These are phyloP conservation scores for Kobus ellipsiprymnus DNA, from an alignment of 2,113 vertebrate genomes.

Conservation along the genomic window DNA sequence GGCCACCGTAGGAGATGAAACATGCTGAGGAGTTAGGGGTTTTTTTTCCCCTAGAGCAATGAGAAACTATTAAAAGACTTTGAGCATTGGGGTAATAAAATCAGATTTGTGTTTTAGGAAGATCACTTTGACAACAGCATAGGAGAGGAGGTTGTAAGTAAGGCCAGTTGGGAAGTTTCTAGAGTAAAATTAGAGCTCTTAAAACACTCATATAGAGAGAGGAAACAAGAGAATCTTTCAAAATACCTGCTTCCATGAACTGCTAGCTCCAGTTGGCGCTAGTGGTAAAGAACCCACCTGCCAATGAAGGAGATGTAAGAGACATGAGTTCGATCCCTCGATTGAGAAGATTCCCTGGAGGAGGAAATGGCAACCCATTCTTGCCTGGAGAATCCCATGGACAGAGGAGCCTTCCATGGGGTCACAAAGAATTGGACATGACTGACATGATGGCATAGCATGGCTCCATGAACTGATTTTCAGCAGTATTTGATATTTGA, in stretches of 20 bases:
- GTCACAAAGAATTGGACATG: too few species aligned
- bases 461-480: background rate
- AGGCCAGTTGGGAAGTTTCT: background rate
- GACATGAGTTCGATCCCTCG: too few species aligned
- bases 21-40: background rate
- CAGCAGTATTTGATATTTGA: background rate
- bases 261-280: too few species aligned
- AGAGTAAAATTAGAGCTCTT: background rate
- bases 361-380: too few species aligned
- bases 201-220: background rate
- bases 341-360: too few species aligned
- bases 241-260: background rate
- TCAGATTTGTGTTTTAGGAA: constrained; percentile 28
- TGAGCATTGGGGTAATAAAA: background rate
- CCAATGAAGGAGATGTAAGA: too few species aligned
- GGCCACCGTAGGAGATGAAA: background rate
- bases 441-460: too few species aligned
- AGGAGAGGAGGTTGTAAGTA: background rate
- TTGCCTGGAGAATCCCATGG: too few species aligned
- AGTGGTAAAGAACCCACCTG: too few species aligned
- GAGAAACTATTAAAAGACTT: background rate
- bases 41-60: background rate
- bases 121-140: background rate
- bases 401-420: too few species aligned
- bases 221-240: background rate